Base-by-base conservation (phyloP, 2,113 vertebrate genomes). In the Pipra filicauda region DNA sequence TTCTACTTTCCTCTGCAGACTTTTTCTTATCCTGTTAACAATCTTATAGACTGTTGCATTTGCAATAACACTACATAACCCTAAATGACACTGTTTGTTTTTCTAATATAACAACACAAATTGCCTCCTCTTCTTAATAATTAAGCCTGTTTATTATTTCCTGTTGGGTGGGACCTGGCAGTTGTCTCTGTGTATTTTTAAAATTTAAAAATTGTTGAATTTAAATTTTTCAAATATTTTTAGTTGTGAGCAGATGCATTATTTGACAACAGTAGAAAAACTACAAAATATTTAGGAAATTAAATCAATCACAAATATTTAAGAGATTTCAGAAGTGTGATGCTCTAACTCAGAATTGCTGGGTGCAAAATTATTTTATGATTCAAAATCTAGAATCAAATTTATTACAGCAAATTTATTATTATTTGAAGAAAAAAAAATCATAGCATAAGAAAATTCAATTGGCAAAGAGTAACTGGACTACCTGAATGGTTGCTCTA, bases 101-200 rank as follows among this genome's bases (percentile, higher is more conserved):
- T 96, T 84, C 70, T 91, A 85, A 67, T 48, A 14, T 12, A 83
- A 82, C 43, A 86, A 33, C 39, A 54, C 21, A 59, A 86, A 92
- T 51, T 88, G 43, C 23, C 71, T 85, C 37, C 46, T 70, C 78
- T 92, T 89, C 44, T 88, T 85, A 93, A 87, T 94, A 82, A 90
- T 75, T 62, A 90, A 71, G 48, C 30, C 48, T 75, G 61, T 30
- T 96, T 93, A 94, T 79, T 90, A 95, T 81, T 97, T 97, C 90
- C 93, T 86, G 85, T 80, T 91, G 88, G 67, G 76, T 86, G 79
- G 82, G 55, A 71, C 46, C 71, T 39, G n/a, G 22, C 13, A 90
- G 61, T 35, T 84, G 17, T 48, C 58, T 27, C 23, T 66, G 21
- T 12, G 9, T 51, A 37, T 71, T 88, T 80, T 69, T 62, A 7